A percentile compares a stretch with the other conserved stretches of the same genome.
phyloP scores from a whole-genome alignment of 1,140 invertebrate genomes.

The Bombus superbus region DNA sequence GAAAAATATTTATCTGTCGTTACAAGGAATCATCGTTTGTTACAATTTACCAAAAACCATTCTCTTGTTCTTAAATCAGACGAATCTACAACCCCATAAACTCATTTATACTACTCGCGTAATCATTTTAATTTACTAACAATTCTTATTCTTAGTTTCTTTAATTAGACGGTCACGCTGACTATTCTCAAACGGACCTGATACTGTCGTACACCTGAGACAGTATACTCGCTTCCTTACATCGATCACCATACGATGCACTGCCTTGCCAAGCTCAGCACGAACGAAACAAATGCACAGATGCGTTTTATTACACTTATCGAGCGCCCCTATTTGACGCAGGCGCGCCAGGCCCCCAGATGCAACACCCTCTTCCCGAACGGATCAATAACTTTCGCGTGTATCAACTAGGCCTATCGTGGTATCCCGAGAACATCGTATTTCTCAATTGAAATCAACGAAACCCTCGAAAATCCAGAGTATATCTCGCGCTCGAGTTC shows the following conservation, averaged over 20 bases:
- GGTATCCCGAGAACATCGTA: neutral
- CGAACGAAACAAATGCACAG: slow-evolving; percentile 15
- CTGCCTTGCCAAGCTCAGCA: neutral
- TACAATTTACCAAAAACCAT: neutral
- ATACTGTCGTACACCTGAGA: no score
- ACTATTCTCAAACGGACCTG: neutral
- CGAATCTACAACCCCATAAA: no score
- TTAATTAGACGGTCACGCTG: neutral
- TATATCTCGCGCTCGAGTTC: neutral
- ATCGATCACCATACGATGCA: neutral
- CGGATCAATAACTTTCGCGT: slow-evolving; percentile 60
- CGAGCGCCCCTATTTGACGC: slow-evolving; percentile 60
- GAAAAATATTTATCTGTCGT: neutral
- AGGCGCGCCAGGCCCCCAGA: slow-evolving; percentile 41
- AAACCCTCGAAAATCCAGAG: slow-evolving; percentile 20
- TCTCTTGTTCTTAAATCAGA: neutral
- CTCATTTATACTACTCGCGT: no score
- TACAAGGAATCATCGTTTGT: neutral
- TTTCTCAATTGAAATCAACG: neutral
- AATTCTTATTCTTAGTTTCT: neutral
- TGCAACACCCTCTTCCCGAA: slow-evolving; percentile 36
- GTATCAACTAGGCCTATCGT: slow-evolving; percentile 45
- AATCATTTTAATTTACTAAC: neutral
- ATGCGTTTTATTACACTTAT: slow-evolving; percentile 54
- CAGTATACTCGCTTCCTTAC: no score